Evolutionary conservation across 2,113 vertebrate genomes (phyloP).

Genomic region (Cepphus grylle): DNA sequence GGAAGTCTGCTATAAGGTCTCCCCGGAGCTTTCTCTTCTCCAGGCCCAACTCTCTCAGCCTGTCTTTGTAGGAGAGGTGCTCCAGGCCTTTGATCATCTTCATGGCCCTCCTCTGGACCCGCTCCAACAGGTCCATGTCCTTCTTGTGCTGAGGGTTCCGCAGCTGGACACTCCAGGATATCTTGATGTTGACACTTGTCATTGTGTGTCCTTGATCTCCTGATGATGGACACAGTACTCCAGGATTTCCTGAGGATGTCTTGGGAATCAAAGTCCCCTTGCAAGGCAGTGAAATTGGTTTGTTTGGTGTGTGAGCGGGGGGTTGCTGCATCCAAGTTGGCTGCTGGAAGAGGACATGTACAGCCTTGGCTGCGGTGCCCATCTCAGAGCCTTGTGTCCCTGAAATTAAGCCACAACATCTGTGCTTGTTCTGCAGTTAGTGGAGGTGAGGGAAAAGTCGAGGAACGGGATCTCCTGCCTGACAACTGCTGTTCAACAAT

Average conservation of each 20-base stretch:
- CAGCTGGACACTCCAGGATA: too few species aligned
- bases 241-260: neutral
- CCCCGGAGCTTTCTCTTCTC: too few species aligned
- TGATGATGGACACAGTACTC: too few species aligned
- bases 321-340: neutral
- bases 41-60: too few species aligned
- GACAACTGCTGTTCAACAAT: accelerated
- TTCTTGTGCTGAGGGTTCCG: too few species aligned
- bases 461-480: neutral
- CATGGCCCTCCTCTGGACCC: too few species aligned
- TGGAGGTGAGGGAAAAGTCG: neutral
- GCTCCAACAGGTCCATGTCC: too few species aligned
- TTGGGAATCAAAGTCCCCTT: neutral
- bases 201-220: too few species aligned
- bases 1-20: too few species aligned
- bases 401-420: neutral
- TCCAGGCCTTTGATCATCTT: too few species aligned
- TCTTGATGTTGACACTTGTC: too few species aligned
- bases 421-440: neutral
- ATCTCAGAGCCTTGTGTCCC: neutral
- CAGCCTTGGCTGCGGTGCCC: neutral
- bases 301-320: neutral
- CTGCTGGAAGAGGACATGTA: neutral
- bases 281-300: neutral
- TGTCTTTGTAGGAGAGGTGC: too few species aligned